These are phyloP conservation scores for Erethizon dorsatum DNA, from an alignment of 2,797 vertebrate species.

Conservation along the genomic window DNA sequence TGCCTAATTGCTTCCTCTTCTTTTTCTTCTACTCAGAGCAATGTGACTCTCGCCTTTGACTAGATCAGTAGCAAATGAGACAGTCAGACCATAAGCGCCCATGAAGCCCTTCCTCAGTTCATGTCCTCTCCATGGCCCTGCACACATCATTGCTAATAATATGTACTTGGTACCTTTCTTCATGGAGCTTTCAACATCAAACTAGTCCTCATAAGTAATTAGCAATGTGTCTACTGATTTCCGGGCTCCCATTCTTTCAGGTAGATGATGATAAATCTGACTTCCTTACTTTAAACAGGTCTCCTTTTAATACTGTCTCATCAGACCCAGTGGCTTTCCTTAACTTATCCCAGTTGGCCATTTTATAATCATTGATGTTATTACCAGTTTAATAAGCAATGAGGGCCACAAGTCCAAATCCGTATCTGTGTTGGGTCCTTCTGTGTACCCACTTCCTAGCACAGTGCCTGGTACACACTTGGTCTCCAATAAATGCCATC, in stretches of 20 bases:
- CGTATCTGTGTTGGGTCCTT: background rate
- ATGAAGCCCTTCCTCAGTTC: background rate
- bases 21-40: constrained; percentile 2
- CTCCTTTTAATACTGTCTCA: background rate
- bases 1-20: background rate
- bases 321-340: background rate
- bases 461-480: background rate
- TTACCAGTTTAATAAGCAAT: background rate
- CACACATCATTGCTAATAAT: background rate
- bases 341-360: background rate
- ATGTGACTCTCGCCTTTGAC: background rate
- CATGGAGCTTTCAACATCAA: background rate
- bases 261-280: background rate
- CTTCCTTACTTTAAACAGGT: background rate
- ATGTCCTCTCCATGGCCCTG: background rate
- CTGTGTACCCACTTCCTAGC: background rate
- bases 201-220: background rate
- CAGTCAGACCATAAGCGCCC: background rate
- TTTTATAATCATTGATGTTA: background rate
- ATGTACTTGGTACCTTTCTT: background rate
- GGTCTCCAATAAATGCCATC: background rate
- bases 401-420: background rate
- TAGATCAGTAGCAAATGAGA: background rate
- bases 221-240: background rate
- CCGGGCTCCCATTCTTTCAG: background rate